Conservation (phyloP, 2,113 vertebrate genomes). For the Nibea coibor region DNA sequence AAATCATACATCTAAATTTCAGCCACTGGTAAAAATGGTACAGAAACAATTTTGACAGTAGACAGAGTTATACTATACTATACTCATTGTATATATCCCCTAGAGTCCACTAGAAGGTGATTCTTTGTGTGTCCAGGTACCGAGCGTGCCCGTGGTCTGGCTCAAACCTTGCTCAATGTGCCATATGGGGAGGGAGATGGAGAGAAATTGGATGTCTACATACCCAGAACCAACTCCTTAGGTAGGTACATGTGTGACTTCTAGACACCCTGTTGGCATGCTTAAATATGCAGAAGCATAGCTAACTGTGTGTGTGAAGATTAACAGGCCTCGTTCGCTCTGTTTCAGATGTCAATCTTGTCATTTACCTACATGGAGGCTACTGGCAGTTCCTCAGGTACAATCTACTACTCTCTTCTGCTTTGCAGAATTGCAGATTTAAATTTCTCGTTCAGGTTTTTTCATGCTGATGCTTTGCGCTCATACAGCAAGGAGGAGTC, state of each 20-base stretch:
- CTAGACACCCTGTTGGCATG: not conserved
- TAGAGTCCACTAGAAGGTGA: not conserved
- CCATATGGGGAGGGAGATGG: constrained; percentile 85
- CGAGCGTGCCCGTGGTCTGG: constrained; percentile 73
- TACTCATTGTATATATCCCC: not conserved
- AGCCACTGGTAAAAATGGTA: too few species aligned
- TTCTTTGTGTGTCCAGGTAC: constrained; percentile 83
- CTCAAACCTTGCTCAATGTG: constrained; percentile 83
- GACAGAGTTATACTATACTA: not conserved
- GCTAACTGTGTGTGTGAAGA: not conserved
- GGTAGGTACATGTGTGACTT: constrained; percentile 71
- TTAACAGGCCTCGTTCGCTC: not conserved
- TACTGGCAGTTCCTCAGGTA: constrained; percentile 96
- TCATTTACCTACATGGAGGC: constrained; percentile 93
- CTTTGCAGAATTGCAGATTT: not conserved
- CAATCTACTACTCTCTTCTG: not conserved
- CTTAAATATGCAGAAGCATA: not conserved
- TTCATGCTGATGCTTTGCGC: constrained; percentile 32
- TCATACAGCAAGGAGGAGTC: constrained; percentile 90
- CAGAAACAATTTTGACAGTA: too few species aligned
- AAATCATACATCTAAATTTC: not conserved
- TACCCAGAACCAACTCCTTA: constrained; percentile 79
- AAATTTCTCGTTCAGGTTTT: not conserved
- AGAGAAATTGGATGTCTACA: constrained; percentile 91
- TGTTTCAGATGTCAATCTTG: constrained; percentile 84